Evolutionary conservation across 2,797 vertebrate species (phyloP).

Genomic region (Eupleurogrammus muticus): DNA sequence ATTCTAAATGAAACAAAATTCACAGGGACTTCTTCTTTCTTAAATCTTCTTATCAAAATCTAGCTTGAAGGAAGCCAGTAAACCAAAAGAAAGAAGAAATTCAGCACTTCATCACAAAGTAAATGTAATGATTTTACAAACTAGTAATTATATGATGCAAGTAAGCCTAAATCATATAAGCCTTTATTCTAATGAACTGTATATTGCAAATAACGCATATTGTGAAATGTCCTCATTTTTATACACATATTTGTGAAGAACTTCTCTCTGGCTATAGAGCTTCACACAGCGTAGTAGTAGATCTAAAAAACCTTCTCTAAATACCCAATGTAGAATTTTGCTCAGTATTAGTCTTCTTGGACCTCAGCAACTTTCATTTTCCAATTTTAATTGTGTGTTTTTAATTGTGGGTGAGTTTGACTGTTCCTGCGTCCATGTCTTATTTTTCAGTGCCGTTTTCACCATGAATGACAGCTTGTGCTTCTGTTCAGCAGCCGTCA

Average conservation of each 20-base stretch:
- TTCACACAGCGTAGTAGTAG: slow-evolving; percentile 21
- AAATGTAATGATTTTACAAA: too few species aligned
- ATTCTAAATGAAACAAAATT: slow-evolving; percentile 4
- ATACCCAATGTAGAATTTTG: slow-evolving; percentile 2
- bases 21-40: background rate
- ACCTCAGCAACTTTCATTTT: slow-evolving; percentile 39
- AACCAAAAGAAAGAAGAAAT: too few species aligned
- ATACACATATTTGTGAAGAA: slow-evolving; percentile 2
- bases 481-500: slow-evolving; percentile 34
- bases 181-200: background rate
- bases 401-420: background rate
- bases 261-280: background rate
- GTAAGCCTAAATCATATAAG: too few species aligned
- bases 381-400: slow-evolving; percentile 19
- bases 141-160: too few species aligned
- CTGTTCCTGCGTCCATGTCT: slow-evolving; percentile 8
- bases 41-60: slow-evolving; percentile 6
- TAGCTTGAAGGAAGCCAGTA: background rate
- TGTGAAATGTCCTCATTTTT: background rate
- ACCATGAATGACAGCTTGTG: slow-evolving; percentile 21
- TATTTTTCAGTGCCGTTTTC: slow-evolving; percentile 7
- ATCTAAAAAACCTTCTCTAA: slow-evolving; percentile 18
- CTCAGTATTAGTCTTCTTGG: slow-evolving; percentile 46
- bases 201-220: background rate
- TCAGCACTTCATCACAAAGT: too few species aligned